Percentiles rank a stretch among this genome's conserved stretches.
These are phyloP conservation scores for Diorhabda carinulata DNA, from an alignment of 1,140 invertebrate species.

Conservation along the genomic window DNA sequence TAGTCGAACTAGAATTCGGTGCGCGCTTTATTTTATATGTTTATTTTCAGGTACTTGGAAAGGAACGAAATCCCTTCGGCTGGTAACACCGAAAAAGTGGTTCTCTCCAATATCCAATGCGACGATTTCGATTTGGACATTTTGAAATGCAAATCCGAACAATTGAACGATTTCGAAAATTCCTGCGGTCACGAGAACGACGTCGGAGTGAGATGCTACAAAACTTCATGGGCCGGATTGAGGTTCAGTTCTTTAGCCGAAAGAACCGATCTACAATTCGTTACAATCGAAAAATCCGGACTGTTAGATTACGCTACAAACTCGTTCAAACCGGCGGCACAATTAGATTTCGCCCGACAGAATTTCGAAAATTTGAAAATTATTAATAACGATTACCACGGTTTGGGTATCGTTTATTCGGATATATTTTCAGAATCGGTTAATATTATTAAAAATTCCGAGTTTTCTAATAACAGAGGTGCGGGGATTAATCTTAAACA, in stretches of 20 bases:
- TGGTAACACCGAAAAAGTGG: constrained; percentile 70
- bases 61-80: constrained; percentile 74
- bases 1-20: no score
- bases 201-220: constrained; percentile 84
- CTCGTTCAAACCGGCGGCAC: constrained; percentile 86
- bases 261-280: constrained; percentile 79
- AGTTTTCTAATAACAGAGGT: constrained; percentile 80
- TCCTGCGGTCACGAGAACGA: constrained; percentile 84
- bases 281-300: constrained; percentile 88
- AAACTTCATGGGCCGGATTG: constrained; percentile 88
- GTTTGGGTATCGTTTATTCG: constrained; percentile 82
- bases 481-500: constrained; percentile 88
- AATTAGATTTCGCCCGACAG: constrained; percentile 94
- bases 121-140: constrained; percentile 90
- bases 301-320: constrained; percentile 90
- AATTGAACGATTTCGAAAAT: constrained; percentile 74
- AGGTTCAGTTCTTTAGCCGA: constrained; percentile 84
- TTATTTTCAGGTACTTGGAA: constrained; percentile 52
- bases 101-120: constrained; percentile 86
- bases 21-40: background rate
- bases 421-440: constrained; percentile 81
- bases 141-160: constrained; percentile 79
- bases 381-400: constrained; percentile 79
- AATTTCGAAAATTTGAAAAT: constrained; percentile 80
- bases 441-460: constrained; percentile 82